Evolutionary conservation across 1,140 invertebrate genomes (phyloP).

Genomic region (Phenacoccus solenopsis): DNA sequence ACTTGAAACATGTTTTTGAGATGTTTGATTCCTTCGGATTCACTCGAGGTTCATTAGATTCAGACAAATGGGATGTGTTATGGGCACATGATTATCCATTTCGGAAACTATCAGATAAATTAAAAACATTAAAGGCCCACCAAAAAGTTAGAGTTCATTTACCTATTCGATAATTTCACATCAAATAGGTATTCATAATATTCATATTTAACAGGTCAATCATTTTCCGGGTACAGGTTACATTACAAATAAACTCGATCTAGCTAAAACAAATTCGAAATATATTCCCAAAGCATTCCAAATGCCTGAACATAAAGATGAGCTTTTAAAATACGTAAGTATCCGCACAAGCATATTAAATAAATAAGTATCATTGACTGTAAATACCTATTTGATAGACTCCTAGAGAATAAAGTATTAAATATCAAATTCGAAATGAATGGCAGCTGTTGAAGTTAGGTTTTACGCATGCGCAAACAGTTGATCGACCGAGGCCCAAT

Average conservation of each 20-base stretch:
- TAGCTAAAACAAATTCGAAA: slow-evolving; percentile 61
- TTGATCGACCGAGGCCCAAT: too few species aligned
- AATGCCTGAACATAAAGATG: slow-evolving; percentile 60
- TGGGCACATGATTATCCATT: slow-evolving; percentile 95
- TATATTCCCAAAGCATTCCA: slow-evolving; percentile 79
- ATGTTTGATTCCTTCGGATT: slow-evolving; percentile 63
- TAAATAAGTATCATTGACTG: not conserved
- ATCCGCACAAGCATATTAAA: too few species aligned
- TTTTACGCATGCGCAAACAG: too few species aligned
- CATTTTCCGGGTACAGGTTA: slow-evolving; percentile 91
- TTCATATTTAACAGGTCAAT: slow-evolving; percentile 51
- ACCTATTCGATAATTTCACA: not conserved
- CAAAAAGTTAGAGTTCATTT: slow-evolving; percentile 42
- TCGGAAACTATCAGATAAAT: slow-evolving; percentile 40
- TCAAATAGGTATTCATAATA: not conserved
- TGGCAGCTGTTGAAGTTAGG: too few species aligned
- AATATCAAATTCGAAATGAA: too few species aligned
- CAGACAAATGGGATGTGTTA: slow-evolving; percentile 67
- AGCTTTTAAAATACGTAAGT: slow-evolving; percentile 57
- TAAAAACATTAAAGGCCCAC: slow-evolving; percentile 51
- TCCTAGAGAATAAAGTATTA: too few species aligned
- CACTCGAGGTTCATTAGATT: slow-evolving; percentile 37
- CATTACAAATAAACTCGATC: slow-evolving; percentile 86
- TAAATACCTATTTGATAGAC: too few species aligned
- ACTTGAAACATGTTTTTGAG: slow-evolving; percentile 63